Evolutionary conservation across 2,888 invertebrate species (phyloP), one percentile per base, ranked within the genome.

Genomic region (Caprella mutica): DNA sequence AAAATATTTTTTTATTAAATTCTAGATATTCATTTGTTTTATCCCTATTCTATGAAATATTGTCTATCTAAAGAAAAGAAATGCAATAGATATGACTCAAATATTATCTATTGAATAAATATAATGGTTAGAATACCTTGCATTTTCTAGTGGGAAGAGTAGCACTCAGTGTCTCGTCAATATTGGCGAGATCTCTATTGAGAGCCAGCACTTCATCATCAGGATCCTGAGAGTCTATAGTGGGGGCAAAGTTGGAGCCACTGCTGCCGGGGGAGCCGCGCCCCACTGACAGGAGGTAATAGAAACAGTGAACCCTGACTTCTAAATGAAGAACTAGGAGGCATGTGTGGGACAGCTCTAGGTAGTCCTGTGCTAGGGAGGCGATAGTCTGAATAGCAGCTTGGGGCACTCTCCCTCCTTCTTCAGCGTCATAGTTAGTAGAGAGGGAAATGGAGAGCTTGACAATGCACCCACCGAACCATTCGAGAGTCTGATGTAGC

Each of bases 241-340:
- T 81, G 46, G 73, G 73, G 26, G 71, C 71, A 67, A 68, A 69
- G 1, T 65, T 67, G 39, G 66, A 65, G 58, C 66, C 56, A 30
- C 48, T n/a, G 33, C 33, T 14, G 8, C 30, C 48, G 48, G 29
- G 29, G 17, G 48, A 3, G 29, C 55, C 64, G 40, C 61, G 65
- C 59, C 63, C 68, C 39, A 79, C 73, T 3, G 84, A 81, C 58
- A 81, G 78, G 66, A 96, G 77, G 75, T 91, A 92, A 76, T 90
- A 90, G 77, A 96, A 94, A 74, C 94, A 96, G 72, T 93, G 92
- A 42, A 96, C 92, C 58, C 93, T 80, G 19, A 60, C 87, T 79
- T 97, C 96, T 67, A 96, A 77, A 77, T 96, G 94, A 54, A 96
- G 76, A 59, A 96, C 83, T 40, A 97, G 76, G 59, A 96, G 78